Base-by-base conservation (phyloP, 2,113 vertebrate genomes). In the Malaclemys terrapin region DNA sequence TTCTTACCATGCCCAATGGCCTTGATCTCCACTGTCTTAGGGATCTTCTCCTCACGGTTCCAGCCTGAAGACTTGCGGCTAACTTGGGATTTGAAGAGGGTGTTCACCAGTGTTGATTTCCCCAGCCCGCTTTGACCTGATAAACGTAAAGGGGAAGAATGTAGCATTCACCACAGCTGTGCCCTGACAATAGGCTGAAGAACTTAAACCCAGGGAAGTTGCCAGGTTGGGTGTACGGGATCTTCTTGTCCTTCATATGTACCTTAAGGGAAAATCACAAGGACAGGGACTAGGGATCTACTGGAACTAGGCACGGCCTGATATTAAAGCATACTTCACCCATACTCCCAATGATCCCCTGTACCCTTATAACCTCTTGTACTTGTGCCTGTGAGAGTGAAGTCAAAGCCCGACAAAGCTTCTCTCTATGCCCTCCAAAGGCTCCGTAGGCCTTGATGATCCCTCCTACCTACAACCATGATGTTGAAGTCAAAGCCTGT, bases 401-500 rank as follows among this genome's bases (percentile, higher is more conserved):
- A 80, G 69, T 31, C 17, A 42, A 49, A 57, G 69, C n/a, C 31
- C 25, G 6, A 19, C 10, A 27, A 27, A 78, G 13, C 24, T 47
- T 45, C 24, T 50, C 31, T 11, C 57, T 29, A 47, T n/a, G 38
- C 24, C 50, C 69, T 47, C 69, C 31, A 4, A 80, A 5, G 49
- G 29, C 53, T 42, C 65, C 79, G 1, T 42, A 84, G 22, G 50
- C 24, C 50, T 1, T 1, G 35, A 87, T 84, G 24, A 59, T 29
- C 76, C 56, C 96, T 22, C 99, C 94, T 98, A 99, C 99, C 99
- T 24, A 99, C 99, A 69, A 99, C 99, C 99, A 99, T 99, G 98
- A 99, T 99, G 97, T 99, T 99, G 97, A 99, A 99, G 97, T 99
- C 99, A 0, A 99, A 99, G n/a, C 99, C 99, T 0, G 99, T 99